These are phyloP conservation scores for Campoplex nolae DNA, from an alignment of 2,888 invertebrate species.

Conservation along the genomic window DNA sequence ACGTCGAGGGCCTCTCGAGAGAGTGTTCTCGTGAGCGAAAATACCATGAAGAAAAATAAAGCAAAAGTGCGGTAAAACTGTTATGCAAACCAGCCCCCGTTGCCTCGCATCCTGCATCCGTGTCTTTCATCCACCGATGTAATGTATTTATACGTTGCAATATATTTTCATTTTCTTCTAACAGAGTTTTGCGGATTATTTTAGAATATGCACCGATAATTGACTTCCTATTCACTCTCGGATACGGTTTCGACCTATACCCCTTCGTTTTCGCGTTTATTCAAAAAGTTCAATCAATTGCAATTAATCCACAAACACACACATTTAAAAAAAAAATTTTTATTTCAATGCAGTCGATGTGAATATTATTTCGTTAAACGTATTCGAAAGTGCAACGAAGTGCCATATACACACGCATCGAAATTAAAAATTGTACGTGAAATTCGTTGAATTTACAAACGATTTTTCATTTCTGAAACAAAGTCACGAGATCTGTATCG, in stretches of 20 bases:
- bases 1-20: constrained; percentile 16
- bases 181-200: constrained; percentile 1
- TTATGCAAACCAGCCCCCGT: constrained; percentile 16
- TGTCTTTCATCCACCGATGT: neutral
- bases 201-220: neutral
- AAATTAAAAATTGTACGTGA: neutral
- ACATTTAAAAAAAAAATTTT: too few relatives aligned
- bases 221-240: neutral
- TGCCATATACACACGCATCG: neutral
- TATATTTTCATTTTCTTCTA: constrained; percentile 13
- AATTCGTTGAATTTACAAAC: neutral
- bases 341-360: neutral
- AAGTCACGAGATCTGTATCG: neutral
- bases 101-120: neutral
- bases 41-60: constrained; percentile 16
- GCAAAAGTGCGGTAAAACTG: constrained; percentile 8
- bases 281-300: neutral
- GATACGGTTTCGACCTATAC: neutral
- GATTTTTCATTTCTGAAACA: neutral
- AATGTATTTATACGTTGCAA: constrained; percentile 14
- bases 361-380: neutral
- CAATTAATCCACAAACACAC: neutral
- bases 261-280: neutral
- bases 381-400: neutral
- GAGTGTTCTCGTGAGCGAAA: constrained; percentile 19